Evolutionary conservation across 2,113 vertebrate genomes (phyloP).

Genomic region (Crotophaga sulcirostris): DNA sequence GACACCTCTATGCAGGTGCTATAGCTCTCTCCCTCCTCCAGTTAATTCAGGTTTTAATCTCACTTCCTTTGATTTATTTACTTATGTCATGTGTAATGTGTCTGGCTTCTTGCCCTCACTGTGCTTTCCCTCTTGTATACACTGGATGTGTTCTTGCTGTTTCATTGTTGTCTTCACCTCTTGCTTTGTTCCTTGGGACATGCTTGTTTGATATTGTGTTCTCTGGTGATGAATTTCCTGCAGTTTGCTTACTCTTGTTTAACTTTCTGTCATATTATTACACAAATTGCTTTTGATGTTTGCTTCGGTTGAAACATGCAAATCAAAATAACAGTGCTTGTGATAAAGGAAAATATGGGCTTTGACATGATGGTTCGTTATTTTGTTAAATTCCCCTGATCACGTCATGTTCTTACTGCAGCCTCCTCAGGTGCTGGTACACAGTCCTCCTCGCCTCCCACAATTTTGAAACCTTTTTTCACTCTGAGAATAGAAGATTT

Average conservation of each 20-base stretch:
- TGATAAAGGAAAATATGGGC: rapidly evolving
- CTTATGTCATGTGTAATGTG: constrained; percentile 48
- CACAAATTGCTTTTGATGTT: constrained; percentile 31
- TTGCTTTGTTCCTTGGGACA: not conserved
- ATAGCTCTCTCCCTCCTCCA: constrained; percentile 60
- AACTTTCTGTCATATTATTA: constrained; percentile 23
- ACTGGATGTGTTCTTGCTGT: not conserved
- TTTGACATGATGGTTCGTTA: rapidly evolving
- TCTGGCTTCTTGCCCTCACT: constrained; percentile 57
- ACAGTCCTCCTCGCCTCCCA: not conserved
- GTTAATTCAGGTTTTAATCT: constrained; percentile 70
- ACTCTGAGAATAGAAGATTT: not conserved
- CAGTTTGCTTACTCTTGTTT: constrained; percentile 17
- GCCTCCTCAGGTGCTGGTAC: rapidly evolving
- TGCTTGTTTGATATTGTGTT: not conserved
- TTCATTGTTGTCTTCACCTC: constrained; percentile 18
- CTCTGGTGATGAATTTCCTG: constrained; percentile 29
- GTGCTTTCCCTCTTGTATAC: constrained; percentile 19
- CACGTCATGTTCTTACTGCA: rapidly evolving
- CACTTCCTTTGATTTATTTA: constrained; percentile 68
- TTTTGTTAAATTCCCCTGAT: not conserved
- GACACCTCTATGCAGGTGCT: constrained; percentile 67
- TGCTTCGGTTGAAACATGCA: not conserved
- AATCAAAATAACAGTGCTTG: not conserved
- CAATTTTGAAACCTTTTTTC: rapidly evolving